Evolutionary conservation across 2,797 vertebrate genomes (phyloP), one percentile per base, ranked within the genome.

Genomic region (Hemibagrus guttatus): DNA sequence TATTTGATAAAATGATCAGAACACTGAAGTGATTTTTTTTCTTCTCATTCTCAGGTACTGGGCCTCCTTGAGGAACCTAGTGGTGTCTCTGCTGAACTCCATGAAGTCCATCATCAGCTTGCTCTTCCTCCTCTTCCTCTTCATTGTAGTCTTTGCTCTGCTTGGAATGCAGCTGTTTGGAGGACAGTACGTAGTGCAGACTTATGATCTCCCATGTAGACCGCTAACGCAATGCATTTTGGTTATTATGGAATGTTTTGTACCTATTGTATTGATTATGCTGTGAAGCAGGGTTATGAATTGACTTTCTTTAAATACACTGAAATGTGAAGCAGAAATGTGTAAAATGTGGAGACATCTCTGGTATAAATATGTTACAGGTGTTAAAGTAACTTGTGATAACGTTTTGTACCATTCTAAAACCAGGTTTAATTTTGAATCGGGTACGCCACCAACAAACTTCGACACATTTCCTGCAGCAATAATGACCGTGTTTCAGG

Each of bases 401-500:
- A 61, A 35, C 1, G 26, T 58, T 86, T 71, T 76, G 12, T 71
- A 81, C 26, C 83, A 46, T 78, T 66, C 31, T 52, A 58, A 23
- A 3, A 59, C 42, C 92, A 98, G 98, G 96, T 98, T 99, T 95
- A 99, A 99, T 95, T 99, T 99, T 92, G 96, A 97, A 84, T 93
- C 89, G 31, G 97, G 97, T 90, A 99, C 98, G 88, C 98, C 98
- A 90, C 95, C 98, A 39, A 98, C 98, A 92, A 99, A 99, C 94
- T 99, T 99, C 49, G 98, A 99, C 95, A 99, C 97, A 84, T 99
- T 99, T 93, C 98, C 98, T 83, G 98, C 97, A 96, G 98, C 98
- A 96, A 99, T 99, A 97, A 99, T 99, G 98, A 99, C 98, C 2
- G 98, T 99, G 90, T 99, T 99, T 94, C 98, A 99, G 97, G 98